Conservation (phyloP, 1,140 invertebrate genomes). For the Heliothis virescens region DNA sequence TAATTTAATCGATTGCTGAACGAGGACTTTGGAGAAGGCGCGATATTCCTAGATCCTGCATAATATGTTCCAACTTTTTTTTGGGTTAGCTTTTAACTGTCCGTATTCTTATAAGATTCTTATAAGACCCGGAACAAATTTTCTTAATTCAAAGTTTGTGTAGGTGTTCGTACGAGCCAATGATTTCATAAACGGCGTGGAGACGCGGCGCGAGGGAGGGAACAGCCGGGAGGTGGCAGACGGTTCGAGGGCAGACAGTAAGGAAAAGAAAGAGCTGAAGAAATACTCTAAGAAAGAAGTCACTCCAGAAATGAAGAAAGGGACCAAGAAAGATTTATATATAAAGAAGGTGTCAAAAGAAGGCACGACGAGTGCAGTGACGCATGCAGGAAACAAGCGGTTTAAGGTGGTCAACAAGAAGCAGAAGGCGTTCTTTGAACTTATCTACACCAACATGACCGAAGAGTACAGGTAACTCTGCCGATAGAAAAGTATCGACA, state of each 20-base stretch:
- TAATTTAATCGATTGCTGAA: background rate
- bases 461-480: slow-evolving; percentile 55
- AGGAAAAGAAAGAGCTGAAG: background rate
- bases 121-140: too few species aligned
- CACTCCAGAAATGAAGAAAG: background rate
- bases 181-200: slow-evolving; percentile 31
- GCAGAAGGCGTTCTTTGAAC: slow-evolving; percentile 55
- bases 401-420: slow-evolving; percentile 51
- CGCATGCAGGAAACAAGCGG: slow-evolving; percentile 15
- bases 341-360: too few species aligned
- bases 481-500: background rate
- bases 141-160: too few species aligned
- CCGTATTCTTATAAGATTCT: too few species aligned
- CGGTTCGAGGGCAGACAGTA: background rate
- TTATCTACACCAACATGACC: slow-evolving; percentile 58
- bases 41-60: too few species aligned
- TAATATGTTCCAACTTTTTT: background rate
- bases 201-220: background rate
- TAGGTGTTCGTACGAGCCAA: slow-evolving; percentile 55
- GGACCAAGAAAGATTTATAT: background rate
- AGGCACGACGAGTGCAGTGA: too few species aligned
- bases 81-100: background rate
- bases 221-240: background rate
- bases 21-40: too few species aligned
- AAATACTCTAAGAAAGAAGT: too few species aligned